Evolutionary conservation across 2,113 vertebrate species (phyloP).

Genomic region (Rhea pennata): DNA sequence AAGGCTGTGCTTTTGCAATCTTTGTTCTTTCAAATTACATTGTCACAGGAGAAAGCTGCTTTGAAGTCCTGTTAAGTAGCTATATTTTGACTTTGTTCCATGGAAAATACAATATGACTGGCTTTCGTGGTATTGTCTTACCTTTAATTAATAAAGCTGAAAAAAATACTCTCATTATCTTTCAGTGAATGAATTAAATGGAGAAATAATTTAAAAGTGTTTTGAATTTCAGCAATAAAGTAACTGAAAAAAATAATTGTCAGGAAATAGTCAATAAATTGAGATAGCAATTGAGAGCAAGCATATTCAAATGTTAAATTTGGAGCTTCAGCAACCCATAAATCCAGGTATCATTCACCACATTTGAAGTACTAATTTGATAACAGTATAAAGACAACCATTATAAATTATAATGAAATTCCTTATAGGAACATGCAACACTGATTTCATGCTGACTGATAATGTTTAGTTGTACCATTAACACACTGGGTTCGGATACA

Average conservation of each 20-base stretch:
- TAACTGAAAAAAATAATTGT: background rate
- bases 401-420: background rate
- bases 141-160: background rate
- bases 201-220: background rate
- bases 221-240: background rate
- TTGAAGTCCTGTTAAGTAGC: background rate
- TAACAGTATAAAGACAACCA: background rate
- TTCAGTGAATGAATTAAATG: background rate
- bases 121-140: background rate
- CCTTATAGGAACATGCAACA: background rate
- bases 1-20: background rate
- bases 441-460: background rate
- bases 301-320: background rate
- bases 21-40: background rate
- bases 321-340: background rate
- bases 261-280: background rate
- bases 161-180: background rate
- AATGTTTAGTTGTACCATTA: background rate
- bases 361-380: background rate
- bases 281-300: background rate
- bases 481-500: background rate
- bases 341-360: background rate
- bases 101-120: background rate
- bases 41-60: background rate
- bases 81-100: accelerated